These are phyloP conservation scores for Macrophya annulata DNA, from an alignment of 2,888 invertebrate genomes.

Conservation along the genomic window DNA sequence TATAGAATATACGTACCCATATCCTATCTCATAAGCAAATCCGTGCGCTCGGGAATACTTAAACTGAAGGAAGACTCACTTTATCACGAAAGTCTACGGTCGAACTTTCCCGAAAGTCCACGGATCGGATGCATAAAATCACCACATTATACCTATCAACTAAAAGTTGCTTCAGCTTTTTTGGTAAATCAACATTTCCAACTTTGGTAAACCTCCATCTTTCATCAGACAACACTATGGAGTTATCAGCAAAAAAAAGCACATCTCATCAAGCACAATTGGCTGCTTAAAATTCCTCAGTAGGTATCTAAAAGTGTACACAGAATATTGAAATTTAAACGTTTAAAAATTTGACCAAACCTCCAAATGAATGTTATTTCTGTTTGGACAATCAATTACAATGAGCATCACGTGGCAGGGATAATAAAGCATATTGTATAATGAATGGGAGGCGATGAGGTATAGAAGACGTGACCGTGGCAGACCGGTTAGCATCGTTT, in stretches of 20 bases:
- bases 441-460: slow-evolving; percentile 7
- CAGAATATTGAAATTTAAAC: not conserved
- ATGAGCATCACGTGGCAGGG: slow-evolving; percentile 17
- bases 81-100: slow-evolving; percentile 11
- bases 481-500: slow-evolving; percentile 68
- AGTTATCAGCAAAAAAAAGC: too few species aligned
- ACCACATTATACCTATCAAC: not conserved
- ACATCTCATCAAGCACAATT: too few species aligned
- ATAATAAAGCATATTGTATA: slow-evolving; percentile 1
- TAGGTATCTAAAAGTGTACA: not conserved
- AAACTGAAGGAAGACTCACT: not conserved
- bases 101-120: slow-evolving; percentile 25
- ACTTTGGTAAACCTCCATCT: not conserved
- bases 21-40: slow-evolving; percentile 33
- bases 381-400: not conserved
- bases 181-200: not conserved
- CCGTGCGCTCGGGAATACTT: slow-evolving; percentile 48
- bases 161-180: not conserved
- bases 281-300: not conserved
- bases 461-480: slow-evolving; percentile 63
- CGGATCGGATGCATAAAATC: slow-evolving; percentile 27
- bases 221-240: not conserved
- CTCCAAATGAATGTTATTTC: not conserved
- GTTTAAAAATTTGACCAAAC: not conserved
- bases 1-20: not conserved